These are phyloP conservation scores for Psittacula derbiana DNA, from an alignment of 2,797 vertebrate genomes.

Conservation along the genomic window DNA sequence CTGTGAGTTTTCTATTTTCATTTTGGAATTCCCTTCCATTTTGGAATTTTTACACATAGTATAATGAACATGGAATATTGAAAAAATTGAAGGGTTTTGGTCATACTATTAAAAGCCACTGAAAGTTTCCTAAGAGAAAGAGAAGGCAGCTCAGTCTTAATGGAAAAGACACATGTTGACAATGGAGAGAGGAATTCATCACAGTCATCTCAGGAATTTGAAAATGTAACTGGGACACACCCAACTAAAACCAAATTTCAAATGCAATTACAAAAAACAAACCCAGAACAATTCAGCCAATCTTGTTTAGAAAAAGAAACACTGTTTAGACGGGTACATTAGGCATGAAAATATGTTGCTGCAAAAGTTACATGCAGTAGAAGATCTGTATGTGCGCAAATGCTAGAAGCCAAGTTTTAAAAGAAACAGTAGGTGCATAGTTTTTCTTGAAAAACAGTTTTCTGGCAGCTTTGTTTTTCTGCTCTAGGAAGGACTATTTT, in stretches of 20 bases:
- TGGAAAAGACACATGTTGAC: conserved; percentile 22
- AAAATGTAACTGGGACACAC: background rate
- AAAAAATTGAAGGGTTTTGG: background rate
- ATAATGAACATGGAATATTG: background rate
- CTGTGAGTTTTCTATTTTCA: background rate
- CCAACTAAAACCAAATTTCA: background rate
- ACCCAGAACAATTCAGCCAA: background rate
- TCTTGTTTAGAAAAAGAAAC: background rate
- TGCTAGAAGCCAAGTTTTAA: background rate
- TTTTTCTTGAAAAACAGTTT: background rate
- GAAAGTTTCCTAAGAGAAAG: background rate
- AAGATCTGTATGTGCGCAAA: background rate
- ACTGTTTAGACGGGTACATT: background rate
- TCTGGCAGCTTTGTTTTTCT: background rate
- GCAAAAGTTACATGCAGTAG: background rate
- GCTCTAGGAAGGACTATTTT: background rate
- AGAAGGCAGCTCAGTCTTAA: background rate
- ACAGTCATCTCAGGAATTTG: conserved; percentile 3
- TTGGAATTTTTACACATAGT: background rate
- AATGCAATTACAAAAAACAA: background rate
- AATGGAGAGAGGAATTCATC: background rate
- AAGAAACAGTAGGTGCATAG: background rate
- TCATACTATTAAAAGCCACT: background rate
- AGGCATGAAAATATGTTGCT: background rate
- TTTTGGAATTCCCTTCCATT: background rate